These are phyloP conservation scores for Urophycis tenuis DNA, from an alignment of 2,797 vertebrate genomes.

Conservation along the genomic window DNA sequence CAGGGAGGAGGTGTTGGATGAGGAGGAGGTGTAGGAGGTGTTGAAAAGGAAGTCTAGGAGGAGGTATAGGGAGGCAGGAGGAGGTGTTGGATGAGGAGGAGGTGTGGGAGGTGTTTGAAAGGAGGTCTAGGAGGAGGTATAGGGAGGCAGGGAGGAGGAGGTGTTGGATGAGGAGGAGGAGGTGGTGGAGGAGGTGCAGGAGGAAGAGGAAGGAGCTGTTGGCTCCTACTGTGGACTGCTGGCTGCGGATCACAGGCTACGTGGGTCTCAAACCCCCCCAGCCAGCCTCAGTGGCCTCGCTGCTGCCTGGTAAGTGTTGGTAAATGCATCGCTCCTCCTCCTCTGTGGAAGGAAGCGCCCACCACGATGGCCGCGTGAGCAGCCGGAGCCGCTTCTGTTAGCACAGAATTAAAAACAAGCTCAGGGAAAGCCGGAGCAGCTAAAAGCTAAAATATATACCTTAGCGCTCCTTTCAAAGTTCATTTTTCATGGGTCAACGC, in stretches of 20 bases:
- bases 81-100: too few relatives aligned
- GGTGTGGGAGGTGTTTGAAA: too few relatives aligned
- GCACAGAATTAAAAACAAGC: not conserved
- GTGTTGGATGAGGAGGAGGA: too few relatives aligned
- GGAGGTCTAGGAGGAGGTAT: too few relatives aligned
- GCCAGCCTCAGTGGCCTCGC: slow-evolving; percentile 12
- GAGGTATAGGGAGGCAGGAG: too few relatives aligned
- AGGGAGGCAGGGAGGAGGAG: too few relatives aligned
- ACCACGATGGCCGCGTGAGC: not conserved
- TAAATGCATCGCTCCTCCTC: slow-evolving; percentile 10
- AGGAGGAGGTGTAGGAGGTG: too few relatives aligned
- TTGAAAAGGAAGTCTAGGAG: too few relatives aligned
- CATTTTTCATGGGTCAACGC: not conserved
- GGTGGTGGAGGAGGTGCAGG: slow-evolving; percentile 23
- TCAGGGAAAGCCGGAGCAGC: not conserved
- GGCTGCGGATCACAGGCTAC: slow-evolving; percentile 56
- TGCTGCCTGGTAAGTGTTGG: slow-evolving; percentile 33
- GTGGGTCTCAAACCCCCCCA: slow-evolving; percentile 37
- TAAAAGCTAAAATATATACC: not conserved
- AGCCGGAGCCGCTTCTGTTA: not conserved
- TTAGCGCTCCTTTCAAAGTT: not conserved
- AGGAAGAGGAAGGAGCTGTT: slow-evolving; percentile 12
- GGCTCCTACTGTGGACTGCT: slow-evolving; percentile 24
- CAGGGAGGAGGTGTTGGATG: too few relatives aligned
- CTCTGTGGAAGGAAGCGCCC: not conserved